Base-by-base conservation (phyloP, 2,888 invertebrate genomes). In the Ditylenchus weischeri region DNA sequence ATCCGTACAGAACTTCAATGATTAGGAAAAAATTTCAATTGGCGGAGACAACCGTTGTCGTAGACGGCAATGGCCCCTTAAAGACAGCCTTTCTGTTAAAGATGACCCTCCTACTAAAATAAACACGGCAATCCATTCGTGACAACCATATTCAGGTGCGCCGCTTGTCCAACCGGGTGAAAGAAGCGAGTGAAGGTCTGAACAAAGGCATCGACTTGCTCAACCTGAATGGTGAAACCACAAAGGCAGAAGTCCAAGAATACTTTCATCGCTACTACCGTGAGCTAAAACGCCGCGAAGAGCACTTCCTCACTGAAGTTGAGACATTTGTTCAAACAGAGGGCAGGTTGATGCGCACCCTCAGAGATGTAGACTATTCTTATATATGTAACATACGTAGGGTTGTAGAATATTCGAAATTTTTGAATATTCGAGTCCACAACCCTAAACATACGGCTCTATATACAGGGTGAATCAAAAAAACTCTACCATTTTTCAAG, bases 161-260 rank as follows among this genome's bases (percentile, higher is more conserved):
- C 64, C 72, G 83, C 15, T 70, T 83, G 3, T 78, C 79, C 18
- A 76, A 75, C 67, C 76, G 83, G 15, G 75, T 83, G 6, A 80
- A 77, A 23, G 83, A 83, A 51, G 81, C 83, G 0, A 76, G 78
- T 11, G 79, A 77, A 64, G 76, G 78, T 61, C 70, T 83, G 15
- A 72, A 75, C 38, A 92, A 93, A 82, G 93, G 93, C 84, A 90
- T 91, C 49, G 87, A 89, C 65, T 90, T 90, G 73, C 87, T 96
- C 69, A 91, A 92, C 85, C 89, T 90, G 65, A 95, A 94, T 84
- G 92, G 91, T 81, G 88, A 89, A 65, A 90, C 91, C 69, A 93
- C 94, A 6, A 89, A 90, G 62, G 92, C 93, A 78, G 95, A 96
- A 86, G 90, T 98, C 58, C 92, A 93, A 77, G 93, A 94, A 86